These are phyloP conservation scores for Discoglossus pictus DNA, from an alignment of 2,797 vertebrate genomes.

Conservation along the genomic window DNA sequence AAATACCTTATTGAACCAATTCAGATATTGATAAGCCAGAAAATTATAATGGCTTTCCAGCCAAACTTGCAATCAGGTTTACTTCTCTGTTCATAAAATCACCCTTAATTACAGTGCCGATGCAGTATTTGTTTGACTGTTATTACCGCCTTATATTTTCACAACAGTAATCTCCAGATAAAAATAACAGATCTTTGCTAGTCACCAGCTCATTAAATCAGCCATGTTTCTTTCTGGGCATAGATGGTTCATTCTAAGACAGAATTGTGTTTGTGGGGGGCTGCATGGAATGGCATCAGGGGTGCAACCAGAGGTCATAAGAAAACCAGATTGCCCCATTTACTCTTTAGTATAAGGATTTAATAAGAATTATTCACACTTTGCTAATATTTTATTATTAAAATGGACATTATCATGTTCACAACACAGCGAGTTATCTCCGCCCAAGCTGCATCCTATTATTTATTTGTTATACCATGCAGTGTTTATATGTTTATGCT, in stretches of 20 bases:
- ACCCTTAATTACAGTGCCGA: conserved; percentile 13
- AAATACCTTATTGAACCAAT: neutral
- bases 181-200: conserved; percentile 59
- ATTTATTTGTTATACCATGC: no score
- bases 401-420: no score
- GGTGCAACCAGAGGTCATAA: neutral
- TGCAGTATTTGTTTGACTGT: neutral
- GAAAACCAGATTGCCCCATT: no score
- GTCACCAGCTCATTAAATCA: conserved; percentile 47
- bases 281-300: conserved; percentile 9
- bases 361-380: no score
- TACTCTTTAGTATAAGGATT: no score
- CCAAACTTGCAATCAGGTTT: neutral
- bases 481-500: no score
- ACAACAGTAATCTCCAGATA: conserved; percentile 62
- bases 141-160: conserved; percentile 21
- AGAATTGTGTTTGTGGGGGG: neutral
- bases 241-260: neutral
- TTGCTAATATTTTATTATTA: no score
- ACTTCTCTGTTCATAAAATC: neutral
- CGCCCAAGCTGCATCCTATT: no score
- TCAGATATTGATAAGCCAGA: neutral
- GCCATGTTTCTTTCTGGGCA: conserved; percentile 7
- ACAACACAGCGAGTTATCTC: no score
- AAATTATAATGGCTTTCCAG: rapidly evolving